Percentiles rank a stretch among this genome's conserved stretches.
Evolutionary conservation across 2,113 vertebrate genomes (phyloP).

Genomic region (Nothocercus nigrocapillus): DNA sequence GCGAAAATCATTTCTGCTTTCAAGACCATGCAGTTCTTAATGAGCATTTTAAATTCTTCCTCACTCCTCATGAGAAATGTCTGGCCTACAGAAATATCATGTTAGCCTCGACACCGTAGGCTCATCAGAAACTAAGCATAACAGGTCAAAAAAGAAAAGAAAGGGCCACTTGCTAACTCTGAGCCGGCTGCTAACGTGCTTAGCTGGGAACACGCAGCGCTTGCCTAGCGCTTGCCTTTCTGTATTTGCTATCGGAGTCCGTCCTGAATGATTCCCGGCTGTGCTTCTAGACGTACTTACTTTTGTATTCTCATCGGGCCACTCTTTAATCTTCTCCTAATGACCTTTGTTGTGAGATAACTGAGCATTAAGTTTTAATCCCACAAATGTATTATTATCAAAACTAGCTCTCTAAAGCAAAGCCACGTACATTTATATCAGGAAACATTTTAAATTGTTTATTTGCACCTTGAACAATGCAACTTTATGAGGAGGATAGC

Average conservation of each 20-base stretch:
- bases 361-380: not conserved
- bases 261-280: not conserved
- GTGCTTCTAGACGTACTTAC: not conserved
- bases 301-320: not conserved
- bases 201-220: not conserved
- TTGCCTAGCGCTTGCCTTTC: not conserved
- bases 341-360: not conserved
- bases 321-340: not conserved
- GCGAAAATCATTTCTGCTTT: not conserved
- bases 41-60: slow-evolving; percentile 19
- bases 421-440: not conserved
- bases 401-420: not conserved
- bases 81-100: not conserved
- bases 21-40: not conserved
- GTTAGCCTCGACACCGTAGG: not conserved
- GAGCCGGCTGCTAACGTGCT: no score
- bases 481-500: not conserved
- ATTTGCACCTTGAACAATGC: no score
- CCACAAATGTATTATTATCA: not conserved
- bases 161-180: not conserved
- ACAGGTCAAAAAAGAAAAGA: not conserved
- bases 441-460: not conserved
- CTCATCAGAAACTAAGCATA: slow-evolving; percentile 21
- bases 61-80: not conserved
- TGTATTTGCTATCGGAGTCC: not conserved